phyloP scores from a whole-genome alignment of 2,113 vertebrate species.

The Delphinus delphis region DNA sequence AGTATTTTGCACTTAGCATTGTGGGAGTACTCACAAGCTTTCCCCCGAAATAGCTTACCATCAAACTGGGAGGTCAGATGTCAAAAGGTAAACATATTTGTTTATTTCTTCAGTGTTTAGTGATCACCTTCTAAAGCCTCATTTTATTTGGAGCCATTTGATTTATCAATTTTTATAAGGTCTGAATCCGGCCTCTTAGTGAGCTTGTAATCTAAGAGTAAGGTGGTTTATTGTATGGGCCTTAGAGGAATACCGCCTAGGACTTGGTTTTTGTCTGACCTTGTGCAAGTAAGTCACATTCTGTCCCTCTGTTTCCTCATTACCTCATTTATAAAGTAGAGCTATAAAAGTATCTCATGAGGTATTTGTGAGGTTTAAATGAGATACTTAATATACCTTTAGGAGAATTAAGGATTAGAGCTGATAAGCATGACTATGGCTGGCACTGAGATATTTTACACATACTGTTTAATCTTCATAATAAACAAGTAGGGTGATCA shows the following conservation, averaged over 20 bases:
- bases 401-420: background rate
- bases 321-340: background rate
- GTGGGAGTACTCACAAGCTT: background rate
- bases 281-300: background rate
- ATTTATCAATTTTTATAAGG: background rate
- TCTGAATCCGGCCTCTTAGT: background rate
- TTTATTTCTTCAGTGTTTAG: background rate
- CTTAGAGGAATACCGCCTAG: background rate
- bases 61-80: background rate
- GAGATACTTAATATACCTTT: background rate
- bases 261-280: background rate
- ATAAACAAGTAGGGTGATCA: background rate
- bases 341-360: background rate
- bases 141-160: background rate
- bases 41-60: background rate
- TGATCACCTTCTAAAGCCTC: background rate
- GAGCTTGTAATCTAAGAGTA: background rate
- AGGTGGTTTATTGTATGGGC: background rate
- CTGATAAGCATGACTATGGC: background rate
- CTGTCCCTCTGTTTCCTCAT: background rate
- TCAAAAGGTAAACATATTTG: background rate
- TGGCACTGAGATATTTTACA: background rate
- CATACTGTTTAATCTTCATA: background rate
- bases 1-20: background rate
- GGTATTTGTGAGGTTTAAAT: background rate